Base-by-base conservation (phyloP, 2,797 vertebrate genomes). In the Labroides dimidiatus region DNA sequence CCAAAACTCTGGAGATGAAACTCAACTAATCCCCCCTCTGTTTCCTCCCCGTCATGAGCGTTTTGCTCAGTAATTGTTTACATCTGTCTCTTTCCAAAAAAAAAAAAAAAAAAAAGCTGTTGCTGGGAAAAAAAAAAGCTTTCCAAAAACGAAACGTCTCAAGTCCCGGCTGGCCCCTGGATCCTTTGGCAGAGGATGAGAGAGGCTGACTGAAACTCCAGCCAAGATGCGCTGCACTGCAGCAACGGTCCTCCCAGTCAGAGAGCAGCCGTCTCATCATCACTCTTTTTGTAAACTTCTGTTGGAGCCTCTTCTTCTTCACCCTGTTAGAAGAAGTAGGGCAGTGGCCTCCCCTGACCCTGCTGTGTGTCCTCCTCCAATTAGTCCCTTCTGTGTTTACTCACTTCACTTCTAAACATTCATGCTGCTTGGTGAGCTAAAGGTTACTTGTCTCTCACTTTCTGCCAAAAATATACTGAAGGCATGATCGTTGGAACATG, bases 11-110 rank as follows among this genome's bases (percentile, higher is more conserved):
- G 62, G 66, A 84, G 74, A 82, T 82, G 82, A 75, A 84, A 69
- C 80, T 79, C 58, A 43, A 54, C 83, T 88, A 87, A 89, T 90
- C 80, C 77, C 75, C 55, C 60, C 62, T 39, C 75, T 74, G 83
- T 61, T 90, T 86, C 75, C 77, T 69, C 78, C 60, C 75, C 73
- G 72, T 91, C 87, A 84, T 78, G 82, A 88, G 77, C 54, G 11
- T 91, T 93, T 90, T 85, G 81, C 88, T 82, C 77, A 63, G 78
- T 93, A 91, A 93, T 91, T 91, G 90, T 93, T 93, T 90, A 88
- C 92, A 93, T 91, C 77, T 92, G 91, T 54, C 15, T 77, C 64
- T 41, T 80, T 91, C 82, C 80, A 83, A 89, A 86, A 88, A 86
- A 77, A 10, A 27, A 37, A 41, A 55, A 77, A 80, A 71, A 52